Evolutionary conservation across 1,140 invertebrate species (phyloP).

Genomic region (Drosophila parabipectinata): DNA sequence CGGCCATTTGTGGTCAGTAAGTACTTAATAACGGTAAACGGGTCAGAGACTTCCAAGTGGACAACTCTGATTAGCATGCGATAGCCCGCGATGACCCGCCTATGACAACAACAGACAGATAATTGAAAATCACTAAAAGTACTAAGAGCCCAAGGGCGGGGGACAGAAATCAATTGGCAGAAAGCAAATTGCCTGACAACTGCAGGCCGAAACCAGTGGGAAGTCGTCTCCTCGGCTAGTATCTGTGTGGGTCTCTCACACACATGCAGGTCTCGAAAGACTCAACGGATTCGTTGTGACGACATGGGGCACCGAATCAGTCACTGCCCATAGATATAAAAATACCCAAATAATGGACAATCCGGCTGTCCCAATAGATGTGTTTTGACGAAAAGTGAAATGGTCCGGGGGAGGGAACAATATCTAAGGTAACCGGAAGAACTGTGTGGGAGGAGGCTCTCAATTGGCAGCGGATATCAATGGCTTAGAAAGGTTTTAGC

Average conservation of each 20-base stretch:
- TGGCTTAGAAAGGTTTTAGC: conserved; percentile 10
- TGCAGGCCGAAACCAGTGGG: conserved; percentile 52
- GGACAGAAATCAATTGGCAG: conserved; percentile 36
- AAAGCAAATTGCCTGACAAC: conserved; percentile 55
- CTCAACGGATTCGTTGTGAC: conserved; percentile 24
- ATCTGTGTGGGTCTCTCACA: conserved; percentile 3
- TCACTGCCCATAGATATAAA: conserved; percentile 33
- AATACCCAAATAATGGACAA: conserved; percentile 59
- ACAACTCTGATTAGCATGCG: conserved; percentile 58
- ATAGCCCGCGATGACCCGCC: conserved; percentile 27
- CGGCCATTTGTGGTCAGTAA: conserved; percentile 63
- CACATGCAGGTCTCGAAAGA: conserved; percentile 2
- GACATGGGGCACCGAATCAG: conserved; percentile 54
- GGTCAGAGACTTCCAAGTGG: conserved; percentile 49
- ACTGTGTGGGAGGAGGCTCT: conserved; percentile 17
- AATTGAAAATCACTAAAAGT: conserved; percentile 70
- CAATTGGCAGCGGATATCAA: conserved; percentile 28
- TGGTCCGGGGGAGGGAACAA: conserved; percentile 17
- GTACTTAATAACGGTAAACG: conserved; percentile 59
- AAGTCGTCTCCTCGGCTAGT: conserved; percentile 20
- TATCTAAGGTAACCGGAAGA: conserved; percentile 37
- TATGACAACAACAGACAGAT: conserved; percentile 59
- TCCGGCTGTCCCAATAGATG: conserved; percentile 21
- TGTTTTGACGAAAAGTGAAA: conserved; percentile 58
- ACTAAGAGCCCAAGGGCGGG: conserved; percentile 7